Conservation (phyloP, 2,797 vertebrate species). For the Sebastes jordani region DNA sequence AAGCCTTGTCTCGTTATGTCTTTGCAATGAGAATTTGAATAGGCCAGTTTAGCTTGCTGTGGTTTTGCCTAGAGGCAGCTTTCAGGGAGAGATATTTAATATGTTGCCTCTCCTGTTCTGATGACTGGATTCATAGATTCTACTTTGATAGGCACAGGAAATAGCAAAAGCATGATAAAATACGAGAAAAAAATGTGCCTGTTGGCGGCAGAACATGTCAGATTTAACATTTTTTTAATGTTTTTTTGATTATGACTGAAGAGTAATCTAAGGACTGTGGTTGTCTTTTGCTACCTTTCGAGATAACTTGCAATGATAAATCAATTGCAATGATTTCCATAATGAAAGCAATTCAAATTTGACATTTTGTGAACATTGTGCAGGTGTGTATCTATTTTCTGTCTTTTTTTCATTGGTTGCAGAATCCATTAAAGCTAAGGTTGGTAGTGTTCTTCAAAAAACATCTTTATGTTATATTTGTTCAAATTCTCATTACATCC, state of each 20-base stretch:
- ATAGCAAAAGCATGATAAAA: slow-evolving; percentile 10
- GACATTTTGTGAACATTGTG: not conserved
- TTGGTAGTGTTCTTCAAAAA: not conserved
- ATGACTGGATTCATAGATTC: slow-evolving; percentile 63
- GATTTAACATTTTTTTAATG: not conserved
- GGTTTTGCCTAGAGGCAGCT: slow-evolving; percentile 69
- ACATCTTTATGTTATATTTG: no score
- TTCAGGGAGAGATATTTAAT: slow-evolving; percentile 63
- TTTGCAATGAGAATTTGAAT: slow-evolving; percentile 67
- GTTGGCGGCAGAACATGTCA: not conserved
- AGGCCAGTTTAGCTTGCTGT: slow-evolving; percentile 57
- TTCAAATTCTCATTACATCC: no score
- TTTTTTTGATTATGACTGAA: not conserved
- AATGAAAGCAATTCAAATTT: not conserved
- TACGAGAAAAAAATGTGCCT: slow-evolving; percentile 7
- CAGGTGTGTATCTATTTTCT: not conserved
- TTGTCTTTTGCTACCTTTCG: not conserved
- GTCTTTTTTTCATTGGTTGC: not conserved
- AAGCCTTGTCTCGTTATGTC: slow-evolving; percentile 54
- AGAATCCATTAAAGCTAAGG: slow-evolving; percentile 1
- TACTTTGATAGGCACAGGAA: slow-evolving; percentile 37
- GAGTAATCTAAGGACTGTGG: not conserved
- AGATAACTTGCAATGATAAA: not conserved
- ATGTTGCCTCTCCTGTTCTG: slow-evolving; percentile 58
- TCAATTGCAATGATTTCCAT: not conserved